These are phyloP conservation scores for Sinonovacula constricta DNA, from an alignment of 1,140 invertebrate species.

Conservation along the genomic window DNA sequence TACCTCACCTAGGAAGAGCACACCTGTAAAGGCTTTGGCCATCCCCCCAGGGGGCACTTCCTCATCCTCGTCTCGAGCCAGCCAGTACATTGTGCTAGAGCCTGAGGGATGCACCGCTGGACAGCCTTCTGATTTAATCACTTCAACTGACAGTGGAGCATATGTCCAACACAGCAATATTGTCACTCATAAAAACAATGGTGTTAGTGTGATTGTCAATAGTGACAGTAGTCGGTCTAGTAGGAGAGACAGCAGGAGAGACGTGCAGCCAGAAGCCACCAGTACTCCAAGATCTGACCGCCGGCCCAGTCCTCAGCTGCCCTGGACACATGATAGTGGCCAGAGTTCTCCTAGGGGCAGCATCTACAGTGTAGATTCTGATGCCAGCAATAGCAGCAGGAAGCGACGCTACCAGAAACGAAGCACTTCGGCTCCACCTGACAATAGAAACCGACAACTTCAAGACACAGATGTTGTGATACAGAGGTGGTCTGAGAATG, in stretches of 20 bases:
- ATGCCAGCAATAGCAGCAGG: constrained; percentile 5
- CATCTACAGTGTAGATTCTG: constrained; percentile 31
- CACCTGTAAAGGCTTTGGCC: constrained; percentile 60
- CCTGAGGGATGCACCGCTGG: neutral
- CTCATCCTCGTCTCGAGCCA: constrained; percentile 38
- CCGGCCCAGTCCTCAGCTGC: neutral
- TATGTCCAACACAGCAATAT: constrained; percentile 18
- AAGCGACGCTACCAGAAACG: constrained; percentile 41
- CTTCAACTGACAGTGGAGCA: constrained; percentile 22
- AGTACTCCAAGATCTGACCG: constrained; percentile 27
- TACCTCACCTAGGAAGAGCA: constrained; percentile 50
- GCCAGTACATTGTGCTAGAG: constrained; percentile 25
- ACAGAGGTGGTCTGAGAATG: constrained; percentile 45
- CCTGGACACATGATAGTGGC: neutral
- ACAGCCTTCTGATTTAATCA: constrained; percentile 23
- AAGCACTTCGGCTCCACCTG: constrained; percentile 33
- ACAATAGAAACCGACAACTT: constrained; percentile 2
- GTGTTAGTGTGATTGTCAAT: constrained; percentile 15
- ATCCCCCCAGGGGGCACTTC: constrained; percentile 47
- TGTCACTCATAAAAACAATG: neutral
- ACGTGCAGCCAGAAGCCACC: constrained; percentile 20
- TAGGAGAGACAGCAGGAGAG: neutral
- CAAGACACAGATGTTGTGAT: constrained; percentile 46
- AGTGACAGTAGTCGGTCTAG: neutral
- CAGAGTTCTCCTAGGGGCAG: constrained; percentile 38